A percentile compares a stretch with the other conserved stretches of the same genome.
Evolutionary conservation across 2,888 invertebrate genomes (phyloP).

Genomic region (Hyposoter dolosus): DNA sequence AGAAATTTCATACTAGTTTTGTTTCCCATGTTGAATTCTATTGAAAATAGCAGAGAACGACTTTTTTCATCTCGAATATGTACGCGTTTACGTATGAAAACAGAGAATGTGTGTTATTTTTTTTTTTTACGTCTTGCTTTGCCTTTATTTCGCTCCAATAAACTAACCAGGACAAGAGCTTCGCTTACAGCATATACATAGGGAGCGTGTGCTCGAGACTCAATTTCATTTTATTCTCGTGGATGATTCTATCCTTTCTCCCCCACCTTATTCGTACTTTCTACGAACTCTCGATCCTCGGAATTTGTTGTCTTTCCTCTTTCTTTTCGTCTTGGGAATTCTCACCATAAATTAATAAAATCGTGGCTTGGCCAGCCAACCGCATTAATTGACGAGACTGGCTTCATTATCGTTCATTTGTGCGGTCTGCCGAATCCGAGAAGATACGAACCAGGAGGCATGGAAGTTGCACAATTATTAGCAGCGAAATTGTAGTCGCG

Average conservation of each 20-base stretch:
- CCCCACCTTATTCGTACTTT: neutral
- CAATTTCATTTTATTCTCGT: constrained; percentile 60
- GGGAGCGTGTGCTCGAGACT: constrained; percentile 10
- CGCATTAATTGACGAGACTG: neutral
- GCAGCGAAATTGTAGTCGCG: neutral
- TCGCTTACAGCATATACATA: constrained; percentile 23
- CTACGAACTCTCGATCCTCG: constrained; percentile 5
- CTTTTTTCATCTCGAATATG: neutral
- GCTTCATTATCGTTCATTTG: constrained; percentile 1
- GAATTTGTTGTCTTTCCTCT: constrained; percentile 13
- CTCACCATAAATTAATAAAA: constrained; percentile 53
- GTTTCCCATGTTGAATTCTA: constrained; percentile 42
- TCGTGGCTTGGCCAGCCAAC: neutral
- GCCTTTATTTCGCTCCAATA: constrained; percentile 51
- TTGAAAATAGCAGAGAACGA: constrained; percentile 41
- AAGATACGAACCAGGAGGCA: neutral
- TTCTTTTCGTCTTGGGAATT: constrained; percentile 3
- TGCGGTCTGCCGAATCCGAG: neutral
- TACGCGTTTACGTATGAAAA: neutral
- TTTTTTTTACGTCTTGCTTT: constrained; percentile 25
- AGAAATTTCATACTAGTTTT: constrained; percentile 5
- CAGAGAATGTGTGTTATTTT: constrained; percentile 3
- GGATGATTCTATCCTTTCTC: constrained; percentile 10
- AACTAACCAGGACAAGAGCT: constrained; percentile 47
- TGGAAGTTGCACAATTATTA: neutral